phyloP scores from a whole-genome alignment of 2,797 vertebrate genomes.

The Syngnathus rostellatus region DNA sequence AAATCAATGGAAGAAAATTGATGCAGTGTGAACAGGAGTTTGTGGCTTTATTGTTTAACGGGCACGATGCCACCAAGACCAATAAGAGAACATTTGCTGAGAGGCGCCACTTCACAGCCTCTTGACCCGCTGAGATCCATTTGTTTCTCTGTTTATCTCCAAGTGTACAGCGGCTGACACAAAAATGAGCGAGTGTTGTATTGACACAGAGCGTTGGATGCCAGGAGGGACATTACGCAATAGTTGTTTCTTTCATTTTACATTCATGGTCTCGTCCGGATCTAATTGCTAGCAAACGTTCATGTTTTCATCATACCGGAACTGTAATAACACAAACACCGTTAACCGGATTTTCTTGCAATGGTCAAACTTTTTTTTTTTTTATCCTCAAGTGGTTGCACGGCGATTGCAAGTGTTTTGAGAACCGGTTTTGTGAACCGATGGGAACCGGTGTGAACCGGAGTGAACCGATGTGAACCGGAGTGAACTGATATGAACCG shows the following conservation, averaged over 20 bases:
- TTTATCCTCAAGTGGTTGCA: too few relatives aligned
- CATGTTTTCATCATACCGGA: too few relatives aligned
- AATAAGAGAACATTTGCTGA: conserved; percentile 7
- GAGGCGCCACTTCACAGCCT: conserved; percentile 4
- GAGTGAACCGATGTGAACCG: too few relatives aligned
- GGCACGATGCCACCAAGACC: conserved; percentile 2
- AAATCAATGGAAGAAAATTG: conserved; percentile 1
- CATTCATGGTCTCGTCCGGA: too few relatives aligned
- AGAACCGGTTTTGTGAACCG: too few relatives aligned
- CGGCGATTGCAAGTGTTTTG: too few relatives aligned
- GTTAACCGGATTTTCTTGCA: too few relatives aligned
- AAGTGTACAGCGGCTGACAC: not conserved
- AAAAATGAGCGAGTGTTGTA: not conserved
- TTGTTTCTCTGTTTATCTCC: conserved; percentile 1
- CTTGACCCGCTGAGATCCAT: conserved; percentile 1
- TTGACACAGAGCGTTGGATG: not conserved
- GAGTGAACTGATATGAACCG: too few relatives aligned
- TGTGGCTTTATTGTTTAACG: conserved; percentile 1
- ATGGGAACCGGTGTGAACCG: too few relatives aligned
- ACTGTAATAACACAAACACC: too few relatives aligned
- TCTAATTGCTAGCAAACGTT: too few relatives aligned
- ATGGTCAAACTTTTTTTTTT: too few relatives aligned
- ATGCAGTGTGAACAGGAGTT: not conserved
- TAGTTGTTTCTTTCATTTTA: not conserved
- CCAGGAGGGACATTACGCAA: not conserved